Conservation (phyloP, 2,888 invertebrate genomes). For the Himalopsyche tibetana region DNA sequence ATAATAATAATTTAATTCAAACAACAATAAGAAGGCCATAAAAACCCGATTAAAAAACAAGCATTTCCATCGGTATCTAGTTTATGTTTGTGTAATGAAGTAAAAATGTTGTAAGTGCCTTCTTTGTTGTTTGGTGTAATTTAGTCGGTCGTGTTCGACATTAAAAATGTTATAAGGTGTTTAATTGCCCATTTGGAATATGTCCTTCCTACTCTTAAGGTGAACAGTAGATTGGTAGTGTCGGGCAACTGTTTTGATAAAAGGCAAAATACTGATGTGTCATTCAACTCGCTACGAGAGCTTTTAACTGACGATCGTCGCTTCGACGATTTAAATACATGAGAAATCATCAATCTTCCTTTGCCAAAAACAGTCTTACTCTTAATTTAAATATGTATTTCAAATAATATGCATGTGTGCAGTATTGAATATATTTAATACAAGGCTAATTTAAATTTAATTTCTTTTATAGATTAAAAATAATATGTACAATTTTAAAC, state of each 20-base stretch:
- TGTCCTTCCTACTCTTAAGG: slow-evolving; percentile 32
- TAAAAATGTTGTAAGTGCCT: slow-evolving; percentile 13
- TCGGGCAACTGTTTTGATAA: slow-evolving; percentile 25
- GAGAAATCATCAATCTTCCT: too few relatives aligned
- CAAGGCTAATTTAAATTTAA: too few relatives aligned
- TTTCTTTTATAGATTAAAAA: too few relatives aligned
- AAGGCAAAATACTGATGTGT: slow-evolving; percentile 33
- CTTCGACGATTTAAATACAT: not conserved
- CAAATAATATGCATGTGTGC: too few relatives aligned
- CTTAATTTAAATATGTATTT: too few relatives aligned
- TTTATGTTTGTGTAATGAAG: slow-evolving; percentile 39
- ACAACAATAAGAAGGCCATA: not conserved
- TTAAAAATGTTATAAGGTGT: slow-evolving; percentile 54
- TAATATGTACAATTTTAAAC: too few relatives aligned
- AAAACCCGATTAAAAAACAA: slow-evolving; percentile 6
- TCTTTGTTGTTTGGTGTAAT: slow-evolving; percentile 27
- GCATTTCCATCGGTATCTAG: not conserved
- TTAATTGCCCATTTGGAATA: slow-evolving; percentile 47
- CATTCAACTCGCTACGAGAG: slow-evolving; percentile 11
- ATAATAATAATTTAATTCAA: not conserved
- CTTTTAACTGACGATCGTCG: not conserved
- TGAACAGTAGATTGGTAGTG: slow-evolving; percentile 31
- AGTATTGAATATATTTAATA: too few relatives aligned
- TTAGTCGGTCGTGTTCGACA: slow-evolving; percentile 40
- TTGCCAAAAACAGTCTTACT: too few relatives aligned